Conservation (phyloP, 2,113 vertebrate species). For the Pseudopipra pipra region DNA sequence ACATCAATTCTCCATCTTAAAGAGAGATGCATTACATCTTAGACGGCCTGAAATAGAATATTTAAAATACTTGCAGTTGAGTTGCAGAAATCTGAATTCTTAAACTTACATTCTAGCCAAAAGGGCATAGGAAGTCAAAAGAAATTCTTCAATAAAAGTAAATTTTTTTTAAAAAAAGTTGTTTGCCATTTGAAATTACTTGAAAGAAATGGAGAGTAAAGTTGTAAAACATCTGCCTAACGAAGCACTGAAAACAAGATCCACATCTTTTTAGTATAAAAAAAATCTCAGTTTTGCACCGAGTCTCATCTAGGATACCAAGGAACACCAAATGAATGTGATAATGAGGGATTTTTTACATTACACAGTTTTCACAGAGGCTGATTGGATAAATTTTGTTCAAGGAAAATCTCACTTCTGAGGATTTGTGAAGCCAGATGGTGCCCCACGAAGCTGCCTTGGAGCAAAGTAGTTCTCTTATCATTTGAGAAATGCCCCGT, state of each 20-base stretch:
- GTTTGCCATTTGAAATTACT: neutral
- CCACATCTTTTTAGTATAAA: neutral
- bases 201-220: neutral
- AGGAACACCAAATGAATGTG: neutral
- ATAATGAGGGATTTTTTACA: neutral
- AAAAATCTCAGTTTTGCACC: neutral
- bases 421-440: slow-evolving; percentile 44
- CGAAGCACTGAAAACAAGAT: neutral
- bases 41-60: neutral
- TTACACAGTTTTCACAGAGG: neutral
- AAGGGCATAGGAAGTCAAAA: neutral
- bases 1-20: neutral
- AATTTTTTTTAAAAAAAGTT: neutral
- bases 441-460: neutral
- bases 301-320: neutral
- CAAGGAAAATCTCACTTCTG: slow-evolving; percentile 23
- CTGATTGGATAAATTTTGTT: neutral
- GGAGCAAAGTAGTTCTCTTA: neutral
- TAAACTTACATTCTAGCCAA: neutral
- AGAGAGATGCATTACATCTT: neutral
- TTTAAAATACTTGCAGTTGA: neutral
- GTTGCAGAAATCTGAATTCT: neutral
- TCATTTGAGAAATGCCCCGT: neutral
- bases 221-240: neutral
- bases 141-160: neutral